phyloP scores from a whole-genome alignment of 2,888 invertebrate genomes.

The Leptothorax acervorum region DNA sequence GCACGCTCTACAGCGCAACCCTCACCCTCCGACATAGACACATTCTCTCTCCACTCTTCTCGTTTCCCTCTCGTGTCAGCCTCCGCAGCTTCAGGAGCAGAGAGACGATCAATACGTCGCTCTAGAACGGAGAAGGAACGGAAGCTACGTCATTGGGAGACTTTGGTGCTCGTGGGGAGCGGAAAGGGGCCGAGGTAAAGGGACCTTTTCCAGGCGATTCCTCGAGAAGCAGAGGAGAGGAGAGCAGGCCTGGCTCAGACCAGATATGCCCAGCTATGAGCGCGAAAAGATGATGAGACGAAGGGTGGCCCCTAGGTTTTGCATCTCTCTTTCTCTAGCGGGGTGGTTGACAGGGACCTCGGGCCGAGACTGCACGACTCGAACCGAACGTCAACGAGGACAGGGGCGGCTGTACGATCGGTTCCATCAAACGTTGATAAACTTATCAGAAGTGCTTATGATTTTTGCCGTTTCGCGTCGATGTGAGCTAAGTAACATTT shows the following conservation, averaged over 20 bases:
- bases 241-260: conserved; percentile 69
- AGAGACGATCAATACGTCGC: conserved; percentile 84
- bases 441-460: background rate
- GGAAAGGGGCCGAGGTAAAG: conserved; percentile 67
- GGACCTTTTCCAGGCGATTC: conserved; percentile 74
- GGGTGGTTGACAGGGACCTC: conserved; percentile 79
- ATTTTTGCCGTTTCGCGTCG: background rate
- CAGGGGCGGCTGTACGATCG: conserved; percentile 76
- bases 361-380: conserved; percentile 77
- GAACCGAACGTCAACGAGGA: conserved; percentile 73
- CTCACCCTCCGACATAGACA: conserved; percentile 57
- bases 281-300: conserved; percentile 84
- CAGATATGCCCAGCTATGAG: conserved; percentile 78
- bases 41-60: conserved; percentile 68
- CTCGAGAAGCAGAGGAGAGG: conserved; percentile 64
- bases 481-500: background rate
- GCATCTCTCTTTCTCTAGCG: conserved; percentile 66
- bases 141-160: conserved; percentile 77
- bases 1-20: conserved; percentile 54
- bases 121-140: conserved; percentile 79
- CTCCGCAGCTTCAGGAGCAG: conserved; percentile 76
- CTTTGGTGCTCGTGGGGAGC: conserved; percentile 54
- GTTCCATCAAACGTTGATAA: conserved; percentile 41
- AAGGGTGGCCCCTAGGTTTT: conserved; percentile 78
- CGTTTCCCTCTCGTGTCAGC: conserved; percentile 74